Percentiles rank a stretch among this genome's conserved stretches.
These are phyloP conservation scores for Plagodis pulveraria DNA, from an alignment of 2,888 invertebrate genomes.

Conservation along the genomic window DNA sequence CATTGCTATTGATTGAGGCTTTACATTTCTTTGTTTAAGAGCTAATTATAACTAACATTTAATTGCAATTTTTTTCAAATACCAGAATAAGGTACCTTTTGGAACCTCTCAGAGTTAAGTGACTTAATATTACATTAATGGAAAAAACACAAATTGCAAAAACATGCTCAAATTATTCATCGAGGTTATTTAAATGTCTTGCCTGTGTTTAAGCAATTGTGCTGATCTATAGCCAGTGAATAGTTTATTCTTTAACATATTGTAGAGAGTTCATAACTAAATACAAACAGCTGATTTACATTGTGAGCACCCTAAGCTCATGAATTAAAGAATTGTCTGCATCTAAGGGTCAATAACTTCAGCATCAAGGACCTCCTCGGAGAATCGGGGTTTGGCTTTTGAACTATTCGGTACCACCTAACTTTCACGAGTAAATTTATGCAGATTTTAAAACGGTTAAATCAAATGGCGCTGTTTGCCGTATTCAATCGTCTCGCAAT, in stretches of 20 bases:
- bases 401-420: slow-evolving; percentile 18
- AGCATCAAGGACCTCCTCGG: slow-evolving; percentile 14
- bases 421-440: slow-evolving; percentile 41
- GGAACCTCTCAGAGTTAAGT: too few relatives aligned
- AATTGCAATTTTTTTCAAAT: too few relatives aligned
- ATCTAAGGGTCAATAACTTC: slow-evolving; percentile 34
- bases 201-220: neutral
- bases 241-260: neutral
- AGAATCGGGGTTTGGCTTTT: slow-evolving; percentile 10
- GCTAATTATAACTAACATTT: too few relatives aligned
- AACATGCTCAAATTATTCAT: too few relatives aligned
- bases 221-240: neutral
- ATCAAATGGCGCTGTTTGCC: slow-evolving; percentile 47
- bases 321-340: slow-evolving; percentile 18
- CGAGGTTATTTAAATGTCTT: neutral
- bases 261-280: slow-evolving; percentile 1
- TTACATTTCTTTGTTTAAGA: too few relatives aligned
- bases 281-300: slow-evolving; percentile 8
- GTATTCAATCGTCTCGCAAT: slow-evolving; percentile 43
- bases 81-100: too few relatives aligned
- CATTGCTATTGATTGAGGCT: too few relatives aligned
- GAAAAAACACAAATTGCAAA: too few relatives aligned
- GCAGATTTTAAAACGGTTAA: slow-evolving; percentile 51
- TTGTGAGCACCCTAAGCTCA: slow-evolving; percentile 9
- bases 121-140: too few relatives aligned